Evolutionary conservation across 2,888 invertebrate species (phyloP).

Genomic region (Rhagophthalmus giganteus): DNA sequence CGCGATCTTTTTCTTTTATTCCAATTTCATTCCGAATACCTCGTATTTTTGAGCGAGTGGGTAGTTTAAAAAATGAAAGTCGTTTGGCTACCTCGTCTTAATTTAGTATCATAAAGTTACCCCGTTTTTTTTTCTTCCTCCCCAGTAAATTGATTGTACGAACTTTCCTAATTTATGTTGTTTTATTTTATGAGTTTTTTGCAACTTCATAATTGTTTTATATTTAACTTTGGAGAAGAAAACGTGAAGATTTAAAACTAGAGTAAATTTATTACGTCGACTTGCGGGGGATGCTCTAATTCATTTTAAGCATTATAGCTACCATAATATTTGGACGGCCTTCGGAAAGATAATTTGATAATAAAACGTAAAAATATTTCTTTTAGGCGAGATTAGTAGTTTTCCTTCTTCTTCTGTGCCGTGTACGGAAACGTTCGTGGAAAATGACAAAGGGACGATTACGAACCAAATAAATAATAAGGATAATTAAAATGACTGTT

Average conservation of each 20-base stretch:
- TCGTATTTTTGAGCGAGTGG: no score
- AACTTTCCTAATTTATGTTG: slow-evolving; percentile 30
- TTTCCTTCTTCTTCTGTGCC: not conserved
- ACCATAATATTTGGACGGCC: slow-evolving; percentile 8
- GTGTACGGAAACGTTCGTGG: not conserved
- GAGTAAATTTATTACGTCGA: no score
- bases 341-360: slow-evolving; percentile 19
- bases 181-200: slow-evolving; percentile 29
- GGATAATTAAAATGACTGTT: slow-evolving; percentile 28
- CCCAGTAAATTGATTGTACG: no score
- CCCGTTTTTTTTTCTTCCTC: no score
- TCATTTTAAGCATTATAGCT: slow-evolving; percentile 7
- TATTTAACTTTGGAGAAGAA: slow-evolving; percentile 1
- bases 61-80: no score
- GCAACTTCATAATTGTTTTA: slow-evolving; percentile 7
- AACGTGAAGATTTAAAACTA: no score
- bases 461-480: slow-evolving; percentile 26
- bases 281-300: slow-evolving; percentile 2
- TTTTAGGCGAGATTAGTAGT: slow-evolving; percentile 11
- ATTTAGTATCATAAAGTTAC: no score
- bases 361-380: slow-evolving; percentile 14
- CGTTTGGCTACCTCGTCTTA: no score
- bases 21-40: no score
- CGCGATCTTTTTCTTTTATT: no score
- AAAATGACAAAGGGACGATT: slow-evolving; percentile 12